Evolutionary conservation across 2,113 vertebrate species (phyloP).

Genomic region (Uria lomvia): DNA sequence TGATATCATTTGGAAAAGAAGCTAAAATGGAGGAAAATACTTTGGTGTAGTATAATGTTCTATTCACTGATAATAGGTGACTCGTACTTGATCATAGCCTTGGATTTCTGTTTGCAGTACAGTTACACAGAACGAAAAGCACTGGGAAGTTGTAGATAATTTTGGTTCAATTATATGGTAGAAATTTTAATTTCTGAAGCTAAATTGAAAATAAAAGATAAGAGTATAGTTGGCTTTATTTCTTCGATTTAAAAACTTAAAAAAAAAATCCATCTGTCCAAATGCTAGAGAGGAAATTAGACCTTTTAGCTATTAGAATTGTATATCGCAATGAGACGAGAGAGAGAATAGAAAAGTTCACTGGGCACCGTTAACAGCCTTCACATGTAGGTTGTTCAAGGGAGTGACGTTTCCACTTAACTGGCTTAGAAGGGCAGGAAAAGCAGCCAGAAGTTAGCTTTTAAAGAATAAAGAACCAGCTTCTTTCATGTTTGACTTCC

Average conservation of each 20-base stretch:
- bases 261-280: neutral
- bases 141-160: constrained; percentile 9
- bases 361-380: neutral
- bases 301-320: constrained; percentile 3
- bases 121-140: neutral
- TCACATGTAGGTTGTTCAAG: neutral
- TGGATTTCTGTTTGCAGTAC: neutral
- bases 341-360: neutral
- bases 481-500: neutral
- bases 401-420: neutral
- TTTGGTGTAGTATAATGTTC: neutral
- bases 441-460: neutral
- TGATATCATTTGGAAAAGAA: neutral
- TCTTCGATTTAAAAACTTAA: neutral
- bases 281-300: neutral
- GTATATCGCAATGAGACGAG: neutral
- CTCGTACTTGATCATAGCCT: constrained; percentile 15
- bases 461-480: neutral
- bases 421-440: neutral
- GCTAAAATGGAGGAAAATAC: neutral
- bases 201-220: constrained; percentile 56
- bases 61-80: neutral
- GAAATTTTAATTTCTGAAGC: constrained; percentile 33
- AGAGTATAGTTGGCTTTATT: constrained; percentile 4
- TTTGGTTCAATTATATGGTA: constrained; percentile 26